Conservation (phyloP, 2,888 invertebrate species). For the Cataglyphis altisquamis region DNA sequence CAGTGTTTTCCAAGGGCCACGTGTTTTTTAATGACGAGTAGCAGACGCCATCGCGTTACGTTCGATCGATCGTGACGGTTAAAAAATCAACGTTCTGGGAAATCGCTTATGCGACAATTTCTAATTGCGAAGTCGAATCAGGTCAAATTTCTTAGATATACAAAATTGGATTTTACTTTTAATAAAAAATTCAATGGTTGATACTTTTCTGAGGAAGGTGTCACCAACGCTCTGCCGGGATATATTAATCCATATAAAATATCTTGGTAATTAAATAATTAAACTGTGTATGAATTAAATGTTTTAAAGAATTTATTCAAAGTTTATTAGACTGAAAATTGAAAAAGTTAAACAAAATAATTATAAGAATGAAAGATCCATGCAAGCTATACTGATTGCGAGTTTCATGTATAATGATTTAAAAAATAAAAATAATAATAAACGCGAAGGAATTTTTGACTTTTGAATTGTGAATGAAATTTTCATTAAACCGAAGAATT, state of each 20-base stretch:
- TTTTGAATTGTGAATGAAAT: neutral
- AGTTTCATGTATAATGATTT: neutral
- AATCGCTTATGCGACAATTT: slow-evolving; percentile 38
- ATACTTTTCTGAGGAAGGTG: neutral
- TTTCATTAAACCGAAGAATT: slow-evolving; percentile 5
- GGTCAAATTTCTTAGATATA: slow-evolving; percentile 1
- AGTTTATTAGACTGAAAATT: slow-evolving; percentile 9
- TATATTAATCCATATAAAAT: slow-evolving; percentile 13
- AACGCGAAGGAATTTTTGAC: neutral
- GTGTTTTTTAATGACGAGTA: slow-evolving; percentile 82
- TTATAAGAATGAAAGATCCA: slow-evolving; percentile 2
- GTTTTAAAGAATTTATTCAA: slow-evolving; percentile 9
- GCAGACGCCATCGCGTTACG: slow-evolving; percentile 75
- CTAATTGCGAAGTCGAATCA: slow-evolving; percentile 11
- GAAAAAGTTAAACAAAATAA: slow-evolving; percentile 2
- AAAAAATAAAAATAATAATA: neutral
- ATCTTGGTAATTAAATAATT: slow-evolving; percentile 32
- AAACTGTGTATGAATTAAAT: slow-evolving; percentile 28
- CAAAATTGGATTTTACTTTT: neutral
- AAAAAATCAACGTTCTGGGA: slow-evolving; percentile 40
- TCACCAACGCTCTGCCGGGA: neutral
- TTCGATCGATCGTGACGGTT: slow-evolving; percentile 68
- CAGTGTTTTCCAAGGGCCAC: slow-evolving; percentile 80
- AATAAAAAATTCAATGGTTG: neutral
- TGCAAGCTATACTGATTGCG: neutral